phyloP scores from a whole-genome alignment of 2,888 invertebrate genomes.

The Cloeon dipterum region DNA sequence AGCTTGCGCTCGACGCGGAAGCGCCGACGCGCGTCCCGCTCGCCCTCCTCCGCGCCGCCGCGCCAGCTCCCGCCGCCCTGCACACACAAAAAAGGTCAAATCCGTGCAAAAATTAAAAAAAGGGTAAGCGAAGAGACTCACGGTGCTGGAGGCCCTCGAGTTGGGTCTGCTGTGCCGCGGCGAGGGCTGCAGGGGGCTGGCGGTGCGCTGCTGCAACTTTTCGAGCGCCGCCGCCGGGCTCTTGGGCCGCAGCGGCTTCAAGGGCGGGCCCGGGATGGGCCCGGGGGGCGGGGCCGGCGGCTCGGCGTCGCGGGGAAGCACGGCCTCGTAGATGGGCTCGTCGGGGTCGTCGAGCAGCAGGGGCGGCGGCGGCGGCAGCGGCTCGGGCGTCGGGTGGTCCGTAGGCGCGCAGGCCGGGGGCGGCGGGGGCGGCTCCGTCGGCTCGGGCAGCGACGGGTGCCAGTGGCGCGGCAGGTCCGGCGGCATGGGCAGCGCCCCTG shows the following conservation, averaged over 20 bases:
- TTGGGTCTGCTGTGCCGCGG: slow-evolving; percentile 26
- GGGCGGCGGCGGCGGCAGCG: slow-evolving; percentile 9
- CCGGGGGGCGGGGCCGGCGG: slow-evolving; percentile 16
- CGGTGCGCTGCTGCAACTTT: slow-evolving; percentile 11
- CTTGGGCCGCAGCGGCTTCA: slow-evolving; percentile 16
- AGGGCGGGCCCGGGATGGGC: slow-evolving; percentile 8
- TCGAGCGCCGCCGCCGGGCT: slow-evolving; percentile 17
- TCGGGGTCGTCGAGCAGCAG: too few relatives aligned
- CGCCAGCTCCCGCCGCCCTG: slow-evolving; percentile 12
- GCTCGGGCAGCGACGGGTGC: not conserved
- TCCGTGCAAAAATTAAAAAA: not conserved
- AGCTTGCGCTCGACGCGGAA: slow-evolving; percentile 68
- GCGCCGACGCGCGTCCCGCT: slow-evolving; percentile 57
- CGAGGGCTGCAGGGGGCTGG: slow-evolving; percentile 14
- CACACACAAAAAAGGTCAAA: not conserved
- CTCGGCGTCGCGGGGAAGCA: slow-evolving; percentile 40
- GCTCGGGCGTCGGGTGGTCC: slow-evolving; percentile 4
- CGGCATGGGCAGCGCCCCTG: not conserved
- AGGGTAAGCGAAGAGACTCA: not conserved
- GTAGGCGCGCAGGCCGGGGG: not conserved
- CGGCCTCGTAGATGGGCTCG: slow-evolving; percentile 63
- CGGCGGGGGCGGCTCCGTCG: not conserved
- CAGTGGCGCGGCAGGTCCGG: slow-evolving; percentile 6
- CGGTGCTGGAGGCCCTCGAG: slow-evolving; percentile 20
- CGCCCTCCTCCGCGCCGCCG: slow-evolving; percentile 22